phyloP scores from a whole-genome alignment of 1,140 invertebrate genomes.

The Magallana gigas region DNA sequence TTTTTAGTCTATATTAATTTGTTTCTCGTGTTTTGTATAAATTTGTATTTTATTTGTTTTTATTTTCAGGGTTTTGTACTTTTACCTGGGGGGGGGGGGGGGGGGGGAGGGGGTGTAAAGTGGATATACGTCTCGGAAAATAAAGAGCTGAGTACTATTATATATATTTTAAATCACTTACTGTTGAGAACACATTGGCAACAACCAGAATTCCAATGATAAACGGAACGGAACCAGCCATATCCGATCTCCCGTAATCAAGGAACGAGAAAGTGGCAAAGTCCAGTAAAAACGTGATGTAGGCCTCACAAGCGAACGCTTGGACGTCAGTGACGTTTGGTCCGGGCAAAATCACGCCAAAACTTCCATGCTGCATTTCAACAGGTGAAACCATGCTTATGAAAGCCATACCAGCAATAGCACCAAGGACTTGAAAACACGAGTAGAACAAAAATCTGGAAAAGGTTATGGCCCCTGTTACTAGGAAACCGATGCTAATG shows the following conservation, averaged over 20 bases:
- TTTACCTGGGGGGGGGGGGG: too few relatives aligned
- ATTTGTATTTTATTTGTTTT: too few relatives aligned
- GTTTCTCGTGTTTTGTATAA: too few relatives aligned
- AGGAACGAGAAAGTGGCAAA: slow-evolving; percentile 92
- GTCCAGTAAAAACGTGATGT: slow-evolving; percentile 92
- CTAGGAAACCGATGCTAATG: slow-evolving; percentile 74
- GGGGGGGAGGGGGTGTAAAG: too few relatives aligned
- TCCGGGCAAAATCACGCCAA: slow-evolving; percentile 63
- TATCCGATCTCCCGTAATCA: slow-evolving; percentile 87
- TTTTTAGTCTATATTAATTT: too few relatives aligned
- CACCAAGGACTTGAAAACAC: slow-evolving; percentile 68
- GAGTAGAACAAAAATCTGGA: slow-evolving; percentile 84
- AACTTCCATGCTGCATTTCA: slow-evolving; percentile 56
- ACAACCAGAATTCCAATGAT: slow-evolving; percentile 86
- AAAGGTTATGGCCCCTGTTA: slow-evolving; percentile 88
- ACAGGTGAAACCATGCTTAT: slow-evolving; percentile 61
- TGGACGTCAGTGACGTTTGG: slow-evolving; percentile 79
- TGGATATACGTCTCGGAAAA: too few relatives aligned
- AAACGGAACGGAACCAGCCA: slow-evolving; percentile 90
- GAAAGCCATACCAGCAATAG: slow-evolving; percentile 67
- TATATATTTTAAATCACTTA: slow-evolving; percentile 52
- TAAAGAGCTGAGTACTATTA: too few relatives aligned
- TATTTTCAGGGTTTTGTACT: too few relatives aligned
- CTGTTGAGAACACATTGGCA: slow-evolving; percentile 67
- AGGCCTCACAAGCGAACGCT: slow-evolving; percentile 89